Base-by-base conservation (phyloP, 2,797 vertebrate species). In the Fundulus diaphanus region DNA sequence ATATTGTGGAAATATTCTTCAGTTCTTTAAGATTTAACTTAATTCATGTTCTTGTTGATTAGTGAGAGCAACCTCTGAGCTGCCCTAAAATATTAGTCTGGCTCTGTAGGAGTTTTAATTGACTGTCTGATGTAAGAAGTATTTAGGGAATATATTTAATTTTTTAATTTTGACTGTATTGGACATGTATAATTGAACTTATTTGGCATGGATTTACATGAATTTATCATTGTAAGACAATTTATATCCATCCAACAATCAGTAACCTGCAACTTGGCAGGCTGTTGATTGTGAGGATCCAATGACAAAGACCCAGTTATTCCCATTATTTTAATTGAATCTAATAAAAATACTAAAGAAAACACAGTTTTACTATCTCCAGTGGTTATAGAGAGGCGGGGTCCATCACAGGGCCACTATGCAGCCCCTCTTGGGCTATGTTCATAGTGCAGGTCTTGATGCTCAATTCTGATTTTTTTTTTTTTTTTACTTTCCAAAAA, bases 21-120 rank as follows among this genome's bases (percentile, higher is more conserved):
- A n/a, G 12, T 73, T 61, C 27, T 68, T 68, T n/a, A 69, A 37
- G 40, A 51, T 70, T 69, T n/a, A 69, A 52, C 48, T 70, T 20
- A 29, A 44, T 31, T 52, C 68, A 65, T 40, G 35, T 35, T 42
- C 35, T 40, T 44, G 20, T 35, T 74, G 66, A 49, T 56, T 74
- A 18, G 52, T 78, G 56, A 16, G n/a, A 11, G 56, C 18, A 37
- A 63, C 59, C 59, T 63, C 31, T 63, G 59, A 63, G 59, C 59
- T 37, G 7, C 33, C 20, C 33, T 29, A 22, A 37, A 63, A 65
- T 40, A 65, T 65, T 40, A 65, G 35, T 65, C 61, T 40, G 35
- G 61, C 15, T 65, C 33, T 40, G 35, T 35, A 35, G 33, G 18
- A 31, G 31, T 24, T 40, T 65, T 65, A 65, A 65, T 40, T 65